Conservation (phyloP, 2,113 vertebrate species). For the Paraplagusia blochii region DNA sequence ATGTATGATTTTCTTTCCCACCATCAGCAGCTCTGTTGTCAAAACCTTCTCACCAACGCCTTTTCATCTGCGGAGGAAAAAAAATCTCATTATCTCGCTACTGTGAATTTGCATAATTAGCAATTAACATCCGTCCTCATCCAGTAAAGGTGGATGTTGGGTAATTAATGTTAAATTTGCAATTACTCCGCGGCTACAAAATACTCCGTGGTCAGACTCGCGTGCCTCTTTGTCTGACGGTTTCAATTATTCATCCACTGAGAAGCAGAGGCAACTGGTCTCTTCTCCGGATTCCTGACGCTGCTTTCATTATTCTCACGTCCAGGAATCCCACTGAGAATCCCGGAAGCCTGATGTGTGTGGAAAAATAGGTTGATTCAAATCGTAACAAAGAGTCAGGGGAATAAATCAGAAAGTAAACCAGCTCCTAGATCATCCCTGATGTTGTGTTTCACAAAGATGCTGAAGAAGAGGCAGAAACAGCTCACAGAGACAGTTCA, state of each 20-base stretch:
- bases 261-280: slow-evolving; percentile 32
- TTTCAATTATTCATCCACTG: slow-evolving; percentile 53
- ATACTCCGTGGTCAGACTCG: slow-evolving; percentile 25
- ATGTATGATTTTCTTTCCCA: slow-evolving; percentile 1
- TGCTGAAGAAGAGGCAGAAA: slow-evolving; percentile 44
- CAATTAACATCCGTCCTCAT: slow-evolving; percentile 54
- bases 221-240: slow-evolving; percentile 44
- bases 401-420: slow-evolving; percentile 25
- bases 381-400: slow-evolving; percentile 29
- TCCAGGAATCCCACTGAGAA: slow-evolving; percentile 36
- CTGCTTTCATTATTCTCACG: slow-evolving; percentile 23
- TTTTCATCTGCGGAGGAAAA: slow-evolving; percentile 29
- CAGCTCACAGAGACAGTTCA: slow-evolving; percentile 42
- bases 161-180: slow-evolving; percentile 56
- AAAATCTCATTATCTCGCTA: slow-evolving; percentile 43
- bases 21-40: slow-evolving; percentile 3
- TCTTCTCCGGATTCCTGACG: slow-evolving; percentile 25
- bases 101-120: slow-evolving; percentile 57
- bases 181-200: slow-evolving; percentile 43
- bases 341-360: slow-evolving; percentile 12
- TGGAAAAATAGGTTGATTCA: slow-evolving; percentile 19
- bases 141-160: slow-evolving; percentile 39
- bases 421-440: slow-evolving; percentile 30
- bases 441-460: slow-evolving; percentile 29
- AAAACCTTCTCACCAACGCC: slow-evolving; percentile 22